A percentile compares a stretch with the other conserved stretches of the same genome.
Evolutionary conservation across 2,888 invertebrate genomes (phyloP).

Genomic region (Lasiommata megera): DNA sequence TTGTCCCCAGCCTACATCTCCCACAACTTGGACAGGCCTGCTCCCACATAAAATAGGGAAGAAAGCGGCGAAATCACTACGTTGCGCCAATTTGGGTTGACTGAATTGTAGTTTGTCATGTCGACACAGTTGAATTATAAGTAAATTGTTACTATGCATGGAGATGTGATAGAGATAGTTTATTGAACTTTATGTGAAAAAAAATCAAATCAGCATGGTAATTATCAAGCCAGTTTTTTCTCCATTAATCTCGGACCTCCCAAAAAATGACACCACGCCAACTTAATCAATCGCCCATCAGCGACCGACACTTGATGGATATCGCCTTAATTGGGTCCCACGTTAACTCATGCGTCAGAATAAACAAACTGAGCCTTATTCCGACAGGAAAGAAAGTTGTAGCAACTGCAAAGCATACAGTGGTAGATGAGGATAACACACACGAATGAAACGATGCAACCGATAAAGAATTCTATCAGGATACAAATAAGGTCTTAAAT

Average conservation of each 20-base stretch:
- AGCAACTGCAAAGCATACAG: slow-evolving; percentile 4
- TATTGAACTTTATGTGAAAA: too few relatives aligned
- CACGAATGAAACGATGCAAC: slow-evolving; percentile 1
- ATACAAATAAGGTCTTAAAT: slow-evolving; percentile 31
- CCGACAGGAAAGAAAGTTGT: slow-evolving; percentile 11
- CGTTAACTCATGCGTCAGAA: slow-evolving; percentile 8
- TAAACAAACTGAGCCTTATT: slow-evolving; percentile 20
- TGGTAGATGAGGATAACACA: slow-evolving; percentile 17
- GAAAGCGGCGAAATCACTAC: too few relatives aligned
- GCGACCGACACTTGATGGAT: slow-evolving; percentile 41
- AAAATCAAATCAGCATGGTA: background rate
- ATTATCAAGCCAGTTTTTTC: slow-evolving; percentile 18
- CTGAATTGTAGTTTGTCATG: too few relatives aligned
- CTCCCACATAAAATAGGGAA: too few relatives aligned
- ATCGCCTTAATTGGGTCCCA: slow-evolving; percentile 34
- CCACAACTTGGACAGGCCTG: too few relatives aligned
- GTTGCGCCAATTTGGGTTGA: too few relatives aligned
- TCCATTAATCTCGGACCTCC: slow-evolving; percentile 49
- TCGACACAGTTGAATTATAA: too few relatives aligned
- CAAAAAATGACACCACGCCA: slow-evolving; percentile 55
- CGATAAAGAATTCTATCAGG: slow-evolving; percentile 37
- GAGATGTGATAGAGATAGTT: too few relatives aligned
- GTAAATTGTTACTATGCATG: too few relatives aligned
- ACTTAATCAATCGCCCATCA: slow-evolving; percentile 65
- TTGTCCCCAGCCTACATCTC: too few relatives aligned